These are phyloP conservation scores for Serinus canaria DNA, from an alignment of 2,113 vertebrate species.

Conservation along the genomic window DNA sequence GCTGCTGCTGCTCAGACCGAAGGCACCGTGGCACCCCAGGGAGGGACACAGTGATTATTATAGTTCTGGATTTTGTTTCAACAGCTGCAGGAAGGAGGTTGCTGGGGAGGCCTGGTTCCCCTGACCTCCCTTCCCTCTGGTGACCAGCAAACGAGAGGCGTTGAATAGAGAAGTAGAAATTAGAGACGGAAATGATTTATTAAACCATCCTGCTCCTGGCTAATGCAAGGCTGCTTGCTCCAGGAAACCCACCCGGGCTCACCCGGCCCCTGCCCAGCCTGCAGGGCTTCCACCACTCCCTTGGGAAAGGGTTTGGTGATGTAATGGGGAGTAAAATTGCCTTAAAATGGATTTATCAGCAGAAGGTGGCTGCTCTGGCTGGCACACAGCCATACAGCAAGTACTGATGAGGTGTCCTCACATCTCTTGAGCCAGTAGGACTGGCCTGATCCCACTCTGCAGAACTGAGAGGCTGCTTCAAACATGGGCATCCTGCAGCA, in stretches of 20 bases:
- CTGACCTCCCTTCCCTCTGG: conserved; percentile 59
- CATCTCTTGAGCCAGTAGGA: fast-evolving
- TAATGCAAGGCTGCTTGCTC: neutral
- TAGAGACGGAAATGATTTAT: conserved; percentile 54
- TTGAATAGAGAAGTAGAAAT: conserved; percentile 5
- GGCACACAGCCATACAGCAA: neutral
- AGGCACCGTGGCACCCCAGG: neutral
- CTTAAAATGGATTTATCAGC: neutral
- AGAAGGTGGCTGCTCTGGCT: neutral
- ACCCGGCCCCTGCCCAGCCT: neutral
- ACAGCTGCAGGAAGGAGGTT: conserved; percentile 68
- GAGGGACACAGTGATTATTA: neutral
- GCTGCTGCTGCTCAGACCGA: fast-evolving
- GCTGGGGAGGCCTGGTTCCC: conserved; percentile 27
- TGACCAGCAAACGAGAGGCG: neutral
- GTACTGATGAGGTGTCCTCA: fast-evolving
- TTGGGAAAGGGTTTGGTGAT: neutral
- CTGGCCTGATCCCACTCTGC: neutral
- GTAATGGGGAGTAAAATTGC: neutral
- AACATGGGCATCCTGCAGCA: fast-evolving
- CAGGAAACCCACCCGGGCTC: neutral
- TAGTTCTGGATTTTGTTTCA: conserved; percentile 48
- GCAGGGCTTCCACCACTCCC: neutral
- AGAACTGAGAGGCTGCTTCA: neutral
- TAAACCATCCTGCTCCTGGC: conserved; percentile 27